Evolutionary conservation across 2,888 invertebrate species (phyloP).

Genomic region (Mesorhabditis sp.): DNA sequence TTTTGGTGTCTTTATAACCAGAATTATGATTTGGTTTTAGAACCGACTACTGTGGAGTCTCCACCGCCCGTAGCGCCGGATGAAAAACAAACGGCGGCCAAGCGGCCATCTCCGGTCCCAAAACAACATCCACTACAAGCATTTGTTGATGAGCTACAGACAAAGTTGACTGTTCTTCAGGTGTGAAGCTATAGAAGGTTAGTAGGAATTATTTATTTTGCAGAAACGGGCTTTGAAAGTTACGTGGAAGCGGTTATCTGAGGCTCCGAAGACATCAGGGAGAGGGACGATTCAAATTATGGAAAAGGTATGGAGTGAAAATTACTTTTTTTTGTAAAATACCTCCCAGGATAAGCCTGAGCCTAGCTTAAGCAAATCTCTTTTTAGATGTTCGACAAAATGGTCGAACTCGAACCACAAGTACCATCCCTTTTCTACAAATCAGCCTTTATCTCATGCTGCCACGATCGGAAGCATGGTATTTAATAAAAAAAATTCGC

Average conservation of each 20-base stretch:
- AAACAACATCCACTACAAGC: conserved; percentile 15
- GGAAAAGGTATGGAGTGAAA: conserved; percentile 40
- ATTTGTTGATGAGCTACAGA: conserved; percentile 25
- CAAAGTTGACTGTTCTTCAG: conserved; percentile 30
- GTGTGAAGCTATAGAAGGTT: not conserved
- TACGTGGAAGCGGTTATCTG: conserved; percentile 49
- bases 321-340: conserved; percentile 7
- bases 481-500: not conserved
- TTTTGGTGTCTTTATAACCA: no score
- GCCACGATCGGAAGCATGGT: conserved; percentile 36
- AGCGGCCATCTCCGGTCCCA: no score
- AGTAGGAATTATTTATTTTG: conserved; percentile 13
- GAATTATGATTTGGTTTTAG: no score
- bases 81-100: no score
- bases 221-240: conserved; percentile 48
- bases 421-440: conserved; percentile 47
- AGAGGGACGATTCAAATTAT: conserved; percentile 51
- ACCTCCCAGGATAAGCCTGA: not conserved
- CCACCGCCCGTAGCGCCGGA: no score
- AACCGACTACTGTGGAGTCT: no score
- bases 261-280: conserved; percentile 50
- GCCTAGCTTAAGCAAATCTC: conserved; percentile 4
- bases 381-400: conserved; percentile 37
- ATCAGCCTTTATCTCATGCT: conserved; percentile 49
- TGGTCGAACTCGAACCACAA: conserved; percentile 36